Percentiles rank a stretch among this genome's conserved stretches.
phyloP scores from a whole-genome alignment of 2,888 invertebrate genomes.

The Ochlodes sylvanus region DNA sequence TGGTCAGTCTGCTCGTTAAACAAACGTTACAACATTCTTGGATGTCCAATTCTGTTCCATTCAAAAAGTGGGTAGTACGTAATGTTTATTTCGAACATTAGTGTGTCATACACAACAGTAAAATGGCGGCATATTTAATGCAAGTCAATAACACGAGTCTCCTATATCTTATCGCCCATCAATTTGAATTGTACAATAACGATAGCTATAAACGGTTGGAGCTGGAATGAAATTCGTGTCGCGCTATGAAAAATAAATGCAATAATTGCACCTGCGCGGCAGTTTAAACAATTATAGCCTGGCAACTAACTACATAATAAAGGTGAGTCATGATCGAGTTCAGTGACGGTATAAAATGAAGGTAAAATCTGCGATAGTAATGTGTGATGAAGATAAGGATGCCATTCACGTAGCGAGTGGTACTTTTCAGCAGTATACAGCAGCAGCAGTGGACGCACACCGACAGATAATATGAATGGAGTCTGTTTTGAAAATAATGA shows the following conservation, averaged over 20 bases:
- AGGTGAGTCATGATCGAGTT: conserved; percentile 31
- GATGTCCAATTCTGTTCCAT: too few species aligned
- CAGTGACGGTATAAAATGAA: conserved; percentile 22
- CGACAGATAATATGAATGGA: conserved; percentile 18
- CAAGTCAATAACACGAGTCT: background rate
- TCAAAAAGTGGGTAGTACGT: too few species aligned
- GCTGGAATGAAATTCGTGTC: conserved; percentile 16
- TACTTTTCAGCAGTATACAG: conserved; percentile 18
- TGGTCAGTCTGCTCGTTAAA: too few species aligned
- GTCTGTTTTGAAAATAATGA: conserved; percentile 31
- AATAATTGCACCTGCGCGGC: conserved; percentile 34
- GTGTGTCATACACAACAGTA: background rate
- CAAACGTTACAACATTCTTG: too few species aligned
- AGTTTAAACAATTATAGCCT: conserved; percentile 21
- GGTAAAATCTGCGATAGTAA: conserved; percentile 29
- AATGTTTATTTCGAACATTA: background rate
- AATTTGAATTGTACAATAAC: conserved; percentile 25
- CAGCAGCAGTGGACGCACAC: conserved; percentile 9
- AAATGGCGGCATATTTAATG: conserved; percentile 10
- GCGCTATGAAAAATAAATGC: conserved; percentile 32
- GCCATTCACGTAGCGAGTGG: conserved; percentile 19
- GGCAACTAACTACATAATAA: conserved; percentile 16
- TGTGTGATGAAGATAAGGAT: conserved; percentile 30
- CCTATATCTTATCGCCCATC: conserved; percentile 19
- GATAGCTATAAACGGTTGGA: conserved; percentile 14